These are phyloP conservation scores for Hydriomena furcata DNA, from an alignment of 2,888 invertebrate species.

Conservation along the genomic window DNA sequence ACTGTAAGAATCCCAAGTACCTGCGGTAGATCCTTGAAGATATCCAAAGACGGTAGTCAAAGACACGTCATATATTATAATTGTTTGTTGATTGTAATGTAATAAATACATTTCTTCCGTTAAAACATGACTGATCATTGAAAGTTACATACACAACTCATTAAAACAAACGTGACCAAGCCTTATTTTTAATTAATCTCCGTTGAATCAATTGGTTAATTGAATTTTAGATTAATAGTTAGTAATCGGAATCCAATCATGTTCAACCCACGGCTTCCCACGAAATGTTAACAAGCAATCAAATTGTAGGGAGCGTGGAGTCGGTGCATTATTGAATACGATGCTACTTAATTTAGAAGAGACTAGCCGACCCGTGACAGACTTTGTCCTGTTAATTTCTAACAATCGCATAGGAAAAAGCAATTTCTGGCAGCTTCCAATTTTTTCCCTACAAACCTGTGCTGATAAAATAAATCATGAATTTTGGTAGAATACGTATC, in stretches of 20 bases:
- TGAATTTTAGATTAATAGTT: slow-evolving; percentile 43
- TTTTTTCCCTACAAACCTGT: no score
- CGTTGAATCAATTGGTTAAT: slow-evolving; percentile 38
- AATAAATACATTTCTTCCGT: slow-evolving; percentile 5
- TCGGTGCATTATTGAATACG: neutral
- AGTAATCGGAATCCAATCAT: slow-evolving; percentile 33
- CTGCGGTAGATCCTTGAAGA: no score
- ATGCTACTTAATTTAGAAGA: neutral
- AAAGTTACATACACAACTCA: slow-evolving; percentile 23
- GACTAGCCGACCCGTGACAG: no score
- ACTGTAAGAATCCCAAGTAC: no score
- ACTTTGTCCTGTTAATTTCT: no score
- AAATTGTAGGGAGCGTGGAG: slow-evolving; percentile 1
- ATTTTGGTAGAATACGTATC: no score
- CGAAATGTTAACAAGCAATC: slow-evolving; percentile 19
- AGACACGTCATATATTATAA: no score
- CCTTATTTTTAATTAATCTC: slow-evolving; percentile 28
- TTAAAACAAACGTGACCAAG: slow-evolving; percentile 33
- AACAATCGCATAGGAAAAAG: no score
- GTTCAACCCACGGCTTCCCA: slow-evolving; percentile 35
- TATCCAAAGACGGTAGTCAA: no score
- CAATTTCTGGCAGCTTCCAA: no score
- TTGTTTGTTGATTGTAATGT: no score
- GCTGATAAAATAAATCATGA: no score
- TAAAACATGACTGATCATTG: slow-evolving; percentile 19